Evolutionary conservation across 2,113 vertebrate species (phyloP).

Genomic region (Sebastes fasciatus): DNA sequence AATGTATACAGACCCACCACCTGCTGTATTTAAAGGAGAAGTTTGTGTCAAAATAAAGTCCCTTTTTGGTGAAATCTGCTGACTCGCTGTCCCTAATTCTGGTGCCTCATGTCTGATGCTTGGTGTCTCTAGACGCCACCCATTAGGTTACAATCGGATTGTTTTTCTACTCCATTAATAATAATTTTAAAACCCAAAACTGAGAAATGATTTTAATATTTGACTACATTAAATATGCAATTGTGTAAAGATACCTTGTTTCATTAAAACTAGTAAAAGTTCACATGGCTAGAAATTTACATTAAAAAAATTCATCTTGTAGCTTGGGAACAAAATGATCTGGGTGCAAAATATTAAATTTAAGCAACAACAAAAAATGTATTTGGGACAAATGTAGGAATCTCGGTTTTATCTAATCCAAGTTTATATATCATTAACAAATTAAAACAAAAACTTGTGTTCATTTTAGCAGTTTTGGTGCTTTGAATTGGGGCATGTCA

Average conservation of each 20-base stretch:
- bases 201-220: neutral
- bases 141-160: too few relatives aligned
- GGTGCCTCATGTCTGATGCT: too few relatives aligned
- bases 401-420: neutral
- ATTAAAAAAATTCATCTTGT: neutral
- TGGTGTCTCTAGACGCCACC: too few relatives aligned
- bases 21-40: too few relatives aligned
- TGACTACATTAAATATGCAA: neutral
- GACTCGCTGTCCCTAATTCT: too few relatives aligned
- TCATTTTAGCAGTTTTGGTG: too few relatives aligned
- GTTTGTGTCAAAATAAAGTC: too few relatives aligned
- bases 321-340: neutral
- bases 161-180: too few relatives aligned
- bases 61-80: too few relatives aligned
- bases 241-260: neutral
- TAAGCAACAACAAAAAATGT: neutral
- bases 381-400: neutral
- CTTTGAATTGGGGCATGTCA: neutral
- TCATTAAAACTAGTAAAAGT: neutral
- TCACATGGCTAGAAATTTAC: neutral
- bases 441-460: neutral
- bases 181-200: neutral
- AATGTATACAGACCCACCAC: too few relatives aligned
- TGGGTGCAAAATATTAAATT: neutral
- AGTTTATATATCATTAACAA: neutral